Percentiles rank a stretch among this genome's conserved stretches.
These are phyloP conservation scores for Trachelus troglodyta DNA, from an alignment of 2,888 invertebrate species.

Conservation along the genomic window DNA sequence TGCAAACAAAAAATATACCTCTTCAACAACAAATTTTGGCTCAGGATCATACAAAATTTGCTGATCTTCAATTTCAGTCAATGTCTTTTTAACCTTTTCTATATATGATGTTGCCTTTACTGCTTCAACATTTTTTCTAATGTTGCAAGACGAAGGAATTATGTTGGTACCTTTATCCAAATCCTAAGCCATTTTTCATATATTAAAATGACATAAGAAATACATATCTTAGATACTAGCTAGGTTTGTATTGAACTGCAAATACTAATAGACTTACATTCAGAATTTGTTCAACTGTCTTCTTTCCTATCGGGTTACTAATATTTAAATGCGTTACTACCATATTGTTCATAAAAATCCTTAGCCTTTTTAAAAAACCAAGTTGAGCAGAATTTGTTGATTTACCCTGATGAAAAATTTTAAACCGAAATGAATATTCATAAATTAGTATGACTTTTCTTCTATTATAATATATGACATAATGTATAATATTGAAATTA, in stretches of 20 bases:
- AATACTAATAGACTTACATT: too few species aligned
- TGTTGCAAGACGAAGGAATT: conserved; percentile 17
- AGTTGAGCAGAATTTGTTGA: conserved; percentile 40
- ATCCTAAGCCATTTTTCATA: conserved; percentile 25
- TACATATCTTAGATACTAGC: not conserved
- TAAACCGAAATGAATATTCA: not conserved
- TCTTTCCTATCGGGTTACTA: conserved; percentile 8
- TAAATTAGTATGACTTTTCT: not conserved
- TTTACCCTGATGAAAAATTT: conserved; percentile 40
- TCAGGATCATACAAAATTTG: not conserved
- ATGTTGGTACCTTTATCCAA: conserved; percentile 15
- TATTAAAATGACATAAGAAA: conserved; percentile 4
- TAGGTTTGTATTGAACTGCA: not conserved
- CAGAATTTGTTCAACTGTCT: not conserved
- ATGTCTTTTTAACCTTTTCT: conserved; percentile 23
- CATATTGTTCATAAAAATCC: conserved; percentile 42
- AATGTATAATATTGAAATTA: not conserved
- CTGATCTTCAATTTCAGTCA: not conserved
- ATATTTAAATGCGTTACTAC: conserved; percentile 11
- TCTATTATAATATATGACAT: not conserved
- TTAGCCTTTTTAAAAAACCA: conserved; percentile 35
- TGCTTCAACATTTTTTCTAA: conserved; percentile 28
- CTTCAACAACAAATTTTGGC: too few species aligned
- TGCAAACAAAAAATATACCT: not conserved
- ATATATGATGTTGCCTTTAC: conserved; percentile 30